Conservation (phyloP, 2,888 invertebrate genomes). For the Iphiclides podalirius region DNA sequence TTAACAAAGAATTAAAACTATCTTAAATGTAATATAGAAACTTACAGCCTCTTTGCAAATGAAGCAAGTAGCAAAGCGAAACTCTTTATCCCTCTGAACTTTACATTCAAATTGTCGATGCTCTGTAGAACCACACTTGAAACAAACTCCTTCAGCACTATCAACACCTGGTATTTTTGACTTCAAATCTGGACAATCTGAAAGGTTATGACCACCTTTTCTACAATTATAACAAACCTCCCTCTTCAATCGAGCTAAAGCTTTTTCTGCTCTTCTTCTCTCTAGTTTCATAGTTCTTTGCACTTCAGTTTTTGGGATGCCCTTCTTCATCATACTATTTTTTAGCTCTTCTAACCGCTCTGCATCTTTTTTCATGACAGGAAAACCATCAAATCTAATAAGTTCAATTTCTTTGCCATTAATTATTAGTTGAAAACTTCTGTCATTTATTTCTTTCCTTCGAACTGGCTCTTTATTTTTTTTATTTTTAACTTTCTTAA, state of each 20-base stretch:
- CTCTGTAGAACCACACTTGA: constrained; percentile 94
- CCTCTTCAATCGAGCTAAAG: constrained; percentile 82
- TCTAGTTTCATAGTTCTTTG: constrained; percentile 84
- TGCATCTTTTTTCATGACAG: constrained; percentile 85
- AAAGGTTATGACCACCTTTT: constrained; percentile 88
- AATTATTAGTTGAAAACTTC: constrained; percentile 76
- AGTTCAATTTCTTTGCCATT: constrained; percentile 83
- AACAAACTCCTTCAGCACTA: constrained; percentile 86
- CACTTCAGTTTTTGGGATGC: constrained; percentile 84
- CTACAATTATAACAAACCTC: constrained; percentile 89
- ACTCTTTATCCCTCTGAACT: constrained; percentile 83
- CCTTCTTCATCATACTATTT: constrained; percentile 82
- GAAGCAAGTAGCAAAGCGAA: constrained; percentile 92
- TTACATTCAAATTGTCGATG: constrained; percentile 88
- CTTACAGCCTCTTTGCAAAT: constrained; percentile 88
- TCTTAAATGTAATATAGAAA: too few species aligned
- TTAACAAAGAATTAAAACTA: too few species aligned
- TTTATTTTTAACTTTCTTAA: constrained; percentile 35
- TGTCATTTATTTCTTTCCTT: constrained; percentile 68
- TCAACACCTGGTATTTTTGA: constrained; percentile 71
- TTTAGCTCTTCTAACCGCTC: constrained; percentile 81
- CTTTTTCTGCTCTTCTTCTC: constrained; percentile 86
- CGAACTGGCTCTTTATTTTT: constrained; percentile 50
- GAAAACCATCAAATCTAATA: constrained; percentile 84
- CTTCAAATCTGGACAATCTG: constrained; percentile 88